Conservation (phyloP, 2,113 vertebrate genomes). For the Oceanites oceanicus region DNA sequence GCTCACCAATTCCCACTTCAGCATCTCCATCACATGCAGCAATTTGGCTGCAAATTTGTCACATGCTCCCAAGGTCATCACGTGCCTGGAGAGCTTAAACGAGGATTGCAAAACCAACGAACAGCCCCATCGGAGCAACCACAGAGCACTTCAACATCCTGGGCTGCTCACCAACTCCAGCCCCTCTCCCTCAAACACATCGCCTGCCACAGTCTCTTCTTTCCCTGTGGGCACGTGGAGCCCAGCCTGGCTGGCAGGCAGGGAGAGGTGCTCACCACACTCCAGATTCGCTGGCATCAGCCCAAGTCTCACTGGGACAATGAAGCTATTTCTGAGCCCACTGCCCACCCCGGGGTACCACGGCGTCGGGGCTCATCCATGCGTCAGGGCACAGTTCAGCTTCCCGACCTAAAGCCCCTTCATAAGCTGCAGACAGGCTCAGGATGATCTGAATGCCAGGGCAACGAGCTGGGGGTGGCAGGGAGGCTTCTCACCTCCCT, state of each 20-base stretch:
- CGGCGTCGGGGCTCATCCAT: fast-evolving
- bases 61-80: conserved; percentile 13
- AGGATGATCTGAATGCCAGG: fast-evolving
- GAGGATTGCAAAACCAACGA: background rate
- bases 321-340: background rate
- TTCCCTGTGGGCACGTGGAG: fast-evolving
- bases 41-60: background rate
- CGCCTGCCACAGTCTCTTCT: fast-evolving
- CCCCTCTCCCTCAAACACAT: background rate
- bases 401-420: background rate
- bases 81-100: background rate
- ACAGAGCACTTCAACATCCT: fast-evolving
- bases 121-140: background rate
- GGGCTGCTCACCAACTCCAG: background rate
- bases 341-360: background rate
- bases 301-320: background rate
- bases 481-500: background rate
- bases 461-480: background rate
- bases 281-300: background rate
- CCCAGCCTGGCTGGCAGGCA: background rate
- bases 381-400: background rate
- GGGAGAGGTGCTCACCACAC: background rate
- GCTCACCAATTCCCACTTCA: background rate
- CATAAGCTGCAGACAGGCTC: background rate
- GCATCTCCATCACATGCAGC: background rate